Percentiles rank a stretch among this genome's conserved stretches.
phyloP scores from a whole-genome alignment of 2,888 invertebrate species.

The Caenorhabditis macrosperma region DNA sequence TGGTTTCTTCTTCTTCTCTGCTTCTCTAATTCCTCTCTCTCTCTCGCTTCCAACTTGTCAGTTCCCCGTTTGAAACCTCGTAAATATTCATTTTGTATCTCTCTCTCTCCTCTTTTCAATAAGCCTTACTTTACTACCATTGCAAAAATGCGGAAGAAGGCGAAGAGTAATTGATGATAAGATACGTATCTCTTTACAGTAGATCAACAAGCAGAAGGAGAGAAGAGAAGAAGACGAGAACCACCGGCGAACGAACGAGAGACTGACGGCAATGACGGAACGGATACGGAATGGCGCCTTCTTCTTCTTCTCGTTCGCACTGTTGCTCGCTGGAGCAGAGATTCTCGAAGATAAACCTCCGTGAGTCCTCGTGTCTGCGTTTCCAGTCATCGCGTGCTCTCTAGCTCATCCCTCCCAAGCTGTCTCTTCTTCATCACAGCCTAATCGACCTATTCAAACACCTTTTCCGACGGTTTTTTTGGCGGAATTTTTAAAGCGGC shows the following conservation, averaged over 20 bases:
- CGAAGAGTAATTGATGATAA: not conserved
- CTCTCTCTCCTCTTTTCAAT: not conserved
- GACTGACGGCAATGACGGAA: conserved; percentile 9
- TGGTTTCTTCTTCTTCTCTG: conserved; percentile 4
- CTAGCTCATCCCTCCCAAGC: too few species aligned
- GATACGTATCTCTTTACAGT: not conserved
- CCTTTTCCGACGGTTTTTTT: too few species aligned
- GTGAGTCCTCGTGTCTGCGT: conserved; percentile 27
- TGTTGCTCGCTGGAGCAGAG: conserved; percentile 17
- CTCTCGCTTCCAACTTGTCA: not conserved
- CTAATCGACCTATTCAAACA: too few species aligned
- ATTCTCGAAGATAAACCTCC: conserved; percentile 40
- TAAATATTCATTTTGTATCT: too few species aligned
- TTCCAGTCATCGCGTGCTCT: not conserved
- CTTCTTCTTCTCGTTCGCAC: not conserved
- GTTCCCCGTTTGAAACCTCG: not conserved
- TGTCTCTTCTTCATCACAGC: too few species aligned
- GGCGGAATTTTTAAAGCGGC: too few species aligned
- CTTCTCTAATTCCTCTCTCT: not conserved
- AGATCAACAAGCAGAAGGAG: not conserved
- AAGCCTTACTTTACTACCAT: not conserved
- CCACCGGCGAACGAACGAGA: not conserved
- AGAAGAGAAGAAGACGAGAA: conserved; percentile 13
- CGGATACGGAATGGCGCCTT: conserved; percentile 26
- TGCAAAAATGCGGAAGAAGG: not conserved